Evolutionary conservation across 2,113 vertebrate genomes (phyloP), one percentile per base, ranked within the genome.

Genomic region (Brachyhypopomus gauderio): DNA sequence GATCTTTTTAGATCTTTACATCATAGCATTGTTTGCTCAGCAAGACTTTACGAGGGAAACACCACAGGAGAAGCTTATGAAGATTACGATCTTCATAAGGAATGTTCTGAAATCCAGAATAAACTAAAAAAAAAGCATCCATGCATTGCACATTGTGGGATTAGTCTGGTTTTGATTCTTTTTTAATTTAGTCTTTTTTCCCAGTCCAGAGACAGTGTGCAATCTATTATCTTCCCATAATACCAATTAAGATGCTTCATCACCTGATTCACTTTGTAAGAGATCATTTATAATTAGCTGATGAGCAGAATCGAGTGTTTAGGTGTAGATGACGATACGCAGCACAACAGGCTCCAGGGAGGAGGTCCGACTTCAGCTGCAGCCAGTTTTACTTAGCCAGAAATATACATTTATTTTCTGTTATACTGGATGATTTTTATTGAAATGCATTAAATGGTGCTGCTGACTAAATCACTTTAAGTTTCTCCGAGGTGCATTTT

Each of bases 381-480:
- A 22, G 34, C 19, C 20, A 41, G 0, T 41, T 41, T 41, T 41
- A 12, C 17, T 25, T 12, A 25, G 20, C 23, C 11, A 2, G 23
- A 11, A 67, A 67, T 36, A 4, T 20, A 17, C 12, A 12, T 14
- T 64, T 66, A 14, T 66, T 70, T 36, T 70, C 20, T 38, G n/a
- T 70, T 38, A 41, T 70, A 38, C 0, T 22, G 19, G 34, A 41
- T 41, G 36, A n/a, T 22, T 70, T 70, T 19, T 70, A 70, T 70
- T 41, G 66, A 70, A 70, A 41, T n/a, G 30, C 30, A 67, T 16
- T 70, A 7, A 41, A 38, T 20, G 7, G 19, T 70, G 36, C 34
- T 70, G 66, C 66, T 70, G 66, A 70, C 66, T 69, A 12, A 70
- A 70, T 70, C 34, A 41, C 36, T 70, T 70, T n/a, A 70, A 70